Evolutionary conservation across 2,113 vertebrate genomes (phyloP), one percentile per base, ranked within the genome.

Genomic region (Illadopsis cleaveri): DNA sequence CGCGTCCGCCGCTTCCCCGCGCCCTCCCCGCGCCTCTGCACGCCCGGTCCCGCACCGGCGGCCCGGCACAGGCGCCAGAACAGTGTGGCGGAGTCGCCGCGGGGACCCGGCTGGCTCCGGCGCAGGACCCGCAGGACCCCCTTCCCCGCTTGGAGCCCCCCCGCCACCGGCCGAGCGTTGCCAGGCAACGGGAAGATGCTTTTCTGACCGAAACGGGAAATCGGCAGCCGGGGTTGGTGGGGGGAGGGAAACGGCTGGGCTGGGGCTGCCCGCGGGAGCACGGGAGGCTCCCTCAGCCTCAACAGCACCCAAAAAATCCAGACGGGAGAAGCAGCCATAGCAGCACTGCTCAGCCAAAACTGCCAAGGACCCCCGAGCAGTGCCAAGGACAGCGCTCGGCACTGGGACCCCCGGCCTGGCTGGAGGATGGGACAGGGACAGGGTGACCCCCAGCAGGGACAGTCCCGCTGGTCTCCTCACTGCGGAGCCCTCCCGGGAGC

Each of bases 121-220:
- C 4, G 6, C 24, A 10, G 81, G 66, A 65, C 37, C 71, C 47
- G 25, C 79, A 37, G 64, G 70, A 47, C 12, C 70, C 61, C 62
- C 30, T 4, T 76, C 54, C 54, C 86, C 45, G 13, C 51, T 0
- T 3, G 77, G 77, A 87, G 44, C 61, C 20, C 40, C 33, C 60
- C 72, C 42, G 15, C 40, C 9, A 21, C 70, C 33, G 40, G 89
- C 79, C 19, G 20, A 78, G 71, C 48, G 96, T 95, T 96, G 95
- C 96, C 93, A 94, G 38, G 96, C 94, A 92, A 97, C 96, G 16
- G 88, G 79, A 90, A 94, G 94, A 95, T 90, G 90, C 92, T 95
- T 92, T 87, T 82, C 86, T 83, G 90, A 88, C 89, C 92, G 60
- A 93, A 96, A 51, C 11, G 9, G 72, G 31, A 86, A 89, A 87